Evolutionary conservation across 2,888 invertebrate species (phyloP).

Genomic region (Metopia argyrocephala): DNA sequence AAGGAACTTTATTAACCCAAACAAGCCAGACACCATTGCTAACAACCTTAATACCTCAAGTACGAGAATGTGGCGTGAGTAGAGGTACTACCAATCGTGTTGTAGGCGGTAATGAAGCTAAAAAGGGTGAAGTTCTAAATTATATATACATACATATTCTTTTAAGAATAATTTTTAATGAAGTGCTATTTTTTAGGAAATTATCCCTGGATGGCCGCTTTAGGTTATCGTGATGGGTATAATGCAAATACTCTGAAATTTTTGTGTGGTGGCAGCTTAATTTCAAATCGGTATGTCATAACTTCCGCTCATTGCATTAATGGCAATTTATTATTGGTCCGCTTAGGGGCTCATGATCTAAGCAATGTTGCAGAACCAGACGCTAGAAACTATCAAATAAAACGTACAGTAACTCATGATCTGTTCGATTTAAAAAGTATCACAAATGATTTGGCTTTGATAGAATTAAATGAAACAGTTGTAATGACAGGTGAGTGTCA

Average conservation of each 20-base stretch:
- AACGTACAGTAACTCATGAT: constrained; percentile 83
- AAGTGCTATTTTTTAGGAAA: constrained; percentile 81
- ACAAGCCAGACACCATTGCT: neutral
- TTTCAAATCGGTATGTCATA: constrained; percentile 84
- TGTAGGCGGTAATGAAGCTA: constrained; percentile 80
- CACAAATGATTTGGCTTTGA: constrained; percentile 88
- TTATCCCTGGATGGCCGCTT: constrained; percentile 92
- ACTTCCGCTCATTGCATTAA: constrained; percentile 83
- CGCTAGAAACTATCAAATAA: constrained; percentile 83
- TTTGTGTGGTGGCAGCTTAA: constrained; percentile 87
- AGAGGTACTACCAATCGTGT: constrained; percentile 78
- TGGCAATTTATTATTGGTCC: constrained; percentile 79
- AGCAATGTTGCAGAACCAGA: constrained; percentile 79
- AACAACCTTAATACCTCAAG: constrained; percentile 10
- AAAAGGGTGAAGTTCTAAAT: constrained; percentile 70
- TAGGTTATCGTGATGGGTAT: constrained; percentile 80
- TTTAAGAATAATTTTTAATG: too few relatives aligned
- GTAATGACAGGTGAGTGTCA: constrained; percentile 69
- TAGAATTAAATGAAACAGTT: constrained; percentile 80
- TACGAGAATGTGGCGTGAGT: constrained; percentile 80
- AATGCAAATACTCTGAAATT: constrained; percentile 79
- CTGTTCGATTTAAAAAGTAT: constrained; percentile 82
- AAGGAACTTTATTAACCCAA: neutral
- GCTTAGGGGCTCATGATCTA: constrained; percentile 89
- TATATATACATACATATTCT: too few relatives aligned